These are phyloP conservation scores for Ridgeia piscesae DNA, from an alignment of 1,140 invertebrate genomes.

Conservation along the genomic window DNA sequence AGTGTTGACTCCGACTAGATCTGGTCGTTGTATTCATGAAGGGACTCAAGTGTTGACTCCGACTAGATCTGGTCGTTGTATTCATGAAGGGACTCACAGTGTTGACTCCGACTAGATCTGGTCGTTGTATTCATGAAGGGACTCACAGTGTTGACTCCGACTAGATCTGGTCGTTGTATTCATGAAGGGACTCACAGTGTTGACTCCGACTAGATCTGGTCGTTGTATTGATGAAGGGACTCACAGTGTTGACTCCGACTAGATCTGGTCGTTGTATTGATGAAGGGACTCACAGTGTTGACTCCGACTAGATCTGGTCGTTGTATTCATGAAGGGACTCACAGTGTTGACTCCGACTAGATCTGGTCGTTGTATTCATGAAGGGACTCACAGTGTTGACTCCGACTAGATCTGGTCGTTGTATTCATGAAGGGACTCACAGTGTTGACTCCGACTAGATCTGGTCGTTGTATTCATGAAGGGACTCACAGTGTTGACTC, in stretches of 20 bases:
- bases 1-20: conserved; percentile 46
- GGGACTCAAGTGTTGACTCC: conserved; percentile 35
- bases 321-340: background rate
- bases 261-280: background rate
- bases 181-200: background rate
- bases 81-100: background rate
- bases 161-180: conserved; percentile 20
- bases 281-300: conserved; percentile 16
- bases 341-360: conserved; percentile 45
- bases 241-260: conserved; percentile 45
- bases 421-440: background rate
- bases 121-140: background rate
- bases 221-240: background rate
- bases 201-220: conserved; percentile 41
- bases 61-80: conserved; percentile 31
- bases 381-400: conserved; percentile 27
- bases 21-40: background rate
- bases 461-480: background rate
- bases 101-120: conserved; percentile 43
- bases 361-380: background rate
- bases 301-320: conserved; percentile 38
- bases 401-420: conserved; percentile 36
- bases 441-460: conserved; percentile 46
- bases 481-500: conserved; percentile 35
- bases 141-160: conserved; percentile 41